Evolutionary conservation across 1,140 invertebrate genomes (phyloP), one percentile per base, ranked within the genome.

Genomic region (Zaprionus kolodkinae): DNA sequence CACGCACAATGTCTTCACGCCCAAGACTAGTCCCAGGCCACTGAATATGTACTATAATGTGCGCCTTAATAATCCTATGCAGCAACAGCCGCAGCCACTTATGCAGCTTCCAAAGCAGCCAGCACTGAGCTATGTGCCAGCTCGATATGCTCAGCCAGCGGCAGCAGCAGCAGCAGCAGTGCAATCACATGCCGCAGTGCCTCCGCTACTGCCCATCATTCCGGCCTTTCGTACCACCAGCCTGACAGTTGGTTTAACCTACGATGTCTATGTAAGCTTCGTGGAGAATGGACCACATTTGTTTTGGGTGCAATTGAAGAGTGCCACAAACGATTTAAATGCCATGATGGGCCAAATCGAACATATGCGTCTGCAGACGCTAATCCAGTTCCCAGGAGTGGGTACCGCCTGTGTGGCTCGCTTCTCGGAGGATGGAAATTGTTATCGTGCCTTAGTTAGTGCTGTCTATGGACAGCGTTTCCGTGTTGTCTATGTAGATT

Each of bases 401-500:
- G 96, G 96, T 3, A 95, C 95, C 9, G 94, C 96, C 0, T 96
- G 96, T 79, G 92, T 97, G 12, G 96, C 95, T 6, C 94, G 95
- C 64, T 95, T 95, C 81, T 94, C 94, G 0, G 93, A 93, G 63
- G 95, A 96, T 80, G 93, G 94, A 5, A 94, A 94, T 10, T 93
- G 96, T 13, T 96, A 96, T 75, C 93, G 96, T 71, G 96, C 96
- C 25, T 95, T 97, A 43, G 94, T 97, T 0, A 96, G 95, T 91
- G 94, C 94, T 73, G 93, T 96, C 27, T 94, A 94, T 40, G 94
- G 91, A 45, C 94, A 93, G 36, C 93, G 93, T 33, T 95, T 94
- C 79, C 94, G 95, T 92, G 93, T 97, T 12, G 96, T 95, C 80
- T 97, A 96, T 84, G 95, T 96, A 17, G 96, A 97, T 92, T 97